These are phyloP conservation scores for Julus scandinavius DNA, from an alignment of 2,888 invertebrate genomes.

Conservation along the genomic window DNA sequence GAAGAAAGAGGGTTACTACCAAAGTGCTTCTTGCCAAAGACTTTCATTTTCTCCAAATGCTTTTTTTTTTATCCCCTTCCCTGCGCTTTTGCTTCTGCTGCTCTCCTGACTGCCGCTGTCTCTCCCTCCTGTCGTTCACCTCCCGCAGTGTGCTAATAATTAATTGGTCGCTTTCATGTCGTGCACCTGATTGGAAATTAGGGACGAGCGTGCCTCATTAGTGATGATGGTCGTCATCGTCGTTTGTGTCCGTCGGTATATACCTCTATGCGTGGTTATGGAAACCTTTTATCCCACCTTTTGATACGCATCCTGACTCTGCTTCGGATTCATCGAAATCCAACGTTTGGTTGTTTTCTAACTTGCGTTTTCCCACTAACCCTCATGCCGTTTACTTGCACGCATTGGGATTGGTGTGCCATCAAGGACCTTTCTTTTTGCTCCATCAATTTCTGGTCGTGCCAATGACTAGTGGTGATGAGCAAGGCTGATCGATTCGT, in stretches of 20 bases:
- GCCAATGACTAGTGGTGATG: neutral
- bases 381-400: neutral
- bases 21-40: conserved; percentile 21
- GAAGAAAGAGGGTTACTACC: neutral
- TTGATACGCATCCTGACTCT: conserved; percentile 19
- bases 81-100: conserved; percentile 19
- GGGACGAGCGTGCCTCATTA: conserved; percentile 36
- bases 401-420: neutral
- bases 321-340: conserved; percentile 15
- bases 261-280: conserved; percentile 33
- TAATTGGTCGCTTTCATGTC: conserved; percentile 36
- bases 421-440: neutral
- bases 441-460: neutral
- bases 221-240: conserved; percentile 47
- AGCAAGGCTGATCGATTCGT: neutral
- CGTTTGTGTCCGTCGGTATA: conserved; percentile 33
- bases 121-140: neutral
- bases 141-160: neutral
- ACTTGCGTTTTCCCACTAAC: neutral
- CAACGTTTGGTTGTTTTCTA: conserved; percentile 23
- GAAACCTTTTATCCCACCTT: conserved; percentile 35
- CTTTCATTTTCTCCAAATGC: neutral
- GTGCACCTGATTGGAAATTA: conserved; percentile 42
- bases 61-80: neutral
- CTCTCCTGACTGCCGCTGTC: conserved; percentile 15